These are phyloP conservation scores for Polydrusus pterygomalis DNA, from an alignment of 2,888 invertebrate species.

Conservation along the genomic window DNA sequence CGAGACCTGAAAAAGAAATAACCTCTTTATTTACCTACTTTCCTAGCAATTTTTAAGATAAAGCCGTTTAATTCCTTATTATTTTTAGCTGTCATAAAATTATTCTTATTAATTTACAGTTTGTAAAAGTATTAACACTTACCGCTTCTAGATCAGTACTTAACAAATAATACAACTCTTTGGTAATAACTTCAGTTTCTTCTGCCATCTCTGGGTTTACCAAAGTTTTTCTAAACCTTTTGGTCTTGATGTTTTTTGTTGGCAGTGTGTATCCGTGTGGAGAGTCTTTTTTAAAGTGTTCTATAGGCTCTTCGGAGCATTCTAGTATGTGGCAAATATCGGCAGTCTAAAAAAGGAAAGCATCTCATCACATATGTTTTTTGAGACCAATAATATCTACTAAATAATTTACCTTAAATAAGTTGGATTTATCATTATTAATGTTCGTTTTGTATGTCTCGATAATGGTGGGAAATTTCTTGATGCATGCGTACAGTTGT, in stretches of 20 bases:
- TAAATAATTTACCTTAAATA: conserved; percentile 74
- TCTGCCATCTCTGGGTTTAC: conserved; percentile 78
- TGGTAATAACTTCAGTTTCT: conserved; percentile 80
- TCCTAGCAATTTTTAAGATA: no score
- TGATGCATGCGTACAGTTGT: conserved; percentile 74
- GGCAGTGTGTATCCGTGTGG: conserved; percentile 81
- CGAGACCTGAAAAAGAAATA: conserved; percentile 55
- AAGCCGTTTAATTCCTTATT: no score
- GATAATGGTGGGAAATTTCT: conserved; percentile 79
- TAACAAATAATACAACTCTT: conserved; percentile 79
- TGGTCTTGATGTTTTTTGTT: conserved; percentile 80
- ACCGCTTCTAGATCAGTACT: conserved; percentile 79
- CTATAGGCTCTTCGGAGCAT: conserved; percentile 72
- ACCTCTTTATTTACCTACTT: neutral
- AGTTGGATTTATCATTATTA: conserved; percentile 73
- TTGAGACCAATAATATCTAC: no score
- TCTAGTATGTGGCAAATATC: conserved; percentile 79
- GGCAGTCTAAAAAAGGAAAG: conserved; percentile 71
- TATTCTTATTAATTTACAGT: no score
- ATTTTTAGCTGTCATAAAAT: no score
- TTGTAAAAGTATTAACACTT: conserved; percentile 42
- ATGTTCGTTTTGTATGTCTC: conserved; percentile 82
- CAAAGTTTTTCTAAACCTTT: conserved; percentile 79
- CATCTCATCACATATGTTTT: no score
- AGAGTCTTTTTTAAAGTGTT: conserved; percentile 44